Percentiles rank a stretch among this genome's conserved stretches.
Evolutionary conservation across 1,140 invertebrate genomes (phyloP).

Genomic region (Proctacanthus coquilletti): DNA sequence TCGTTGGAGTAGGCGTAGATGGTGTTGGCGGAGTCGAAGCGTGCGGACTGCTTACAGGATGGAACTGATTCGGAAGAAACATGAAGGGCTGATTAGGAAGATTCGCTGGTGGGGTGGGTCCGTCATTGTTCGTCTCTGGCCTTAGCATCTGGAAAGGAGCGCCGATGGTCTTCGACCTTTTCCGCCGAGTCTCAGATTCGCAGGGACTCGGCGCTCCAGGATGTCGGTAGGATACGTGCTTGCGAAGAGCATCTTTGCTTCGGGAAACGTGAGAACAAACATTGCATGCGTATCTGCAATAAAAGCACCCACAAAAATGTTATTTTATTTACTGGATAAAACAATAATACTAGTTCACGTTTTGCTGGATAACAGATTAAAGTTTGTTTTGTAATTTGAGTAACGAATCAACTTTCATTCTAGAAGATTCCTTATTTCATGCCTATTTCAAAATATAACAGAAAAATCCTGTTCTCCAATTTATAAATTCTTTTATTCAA

Average conservation of each 20-base stretch:
- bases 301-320: no score
- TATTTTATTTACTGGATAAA: no score
- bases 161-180: constrained; percentile 15
- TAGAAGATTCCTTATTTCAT: no score
- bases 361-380: no score
- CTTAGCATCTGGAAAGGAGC: background rate
- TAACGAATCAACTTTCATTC: no score
- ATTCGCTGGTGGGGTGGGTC: constrained; percentile 4
- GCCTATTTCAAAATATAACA: no score
- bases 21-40: constrained; percentile 10
- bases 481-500: no score
- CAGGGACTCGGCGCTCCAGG: constrained; percentile 35
- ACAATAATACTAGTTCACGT: no score
- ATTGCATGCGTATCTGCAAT: constrained; percentile 48
- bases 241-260: constrained; percentile 68
- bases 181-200: constrained; percentile 23
- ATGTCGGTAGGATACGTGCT: constrained; percentile 76
- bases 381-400: no score
- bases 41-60: constrained; percentile 14
- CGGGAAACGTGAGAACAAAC: constrained; percentile 72
- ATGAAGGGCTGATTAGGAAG: constrained; percentile 13
- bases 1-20: constrained; percentile 3
- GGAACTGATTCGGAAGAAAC: constrained; percentile 28
- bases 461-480: no score
- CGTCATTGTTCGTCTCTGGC: background rate